These are phyloP conservation scores for Lates japonicus DNA, from an alignment of 2,797 vertebrate genomes.

Conservation along the genomic window DNA sequence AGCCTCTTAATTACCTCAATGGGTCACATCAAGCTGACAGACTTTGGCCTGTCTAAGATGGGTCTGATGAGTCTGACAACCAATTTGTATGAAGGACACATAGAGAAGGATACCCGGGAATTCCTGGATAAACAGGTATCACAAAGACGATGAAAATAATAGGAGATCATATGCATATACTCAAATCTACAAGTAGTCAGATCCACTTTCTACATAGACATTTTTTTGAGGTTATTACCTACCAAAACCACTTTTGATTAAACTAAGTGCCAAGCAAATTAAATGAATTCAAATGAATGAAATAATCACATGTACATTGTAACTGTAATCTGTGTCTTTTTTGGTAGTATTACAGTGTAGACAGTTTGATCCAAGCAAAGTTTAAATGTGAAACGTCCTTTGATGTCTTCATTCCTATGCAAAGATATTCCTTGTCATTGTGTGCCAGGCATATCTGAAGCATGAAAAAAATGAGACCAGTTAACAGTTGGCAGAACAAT, in stretches of 20 bases:
- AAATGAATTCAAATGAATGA: not conserved
- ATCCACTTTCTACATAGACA: not conserved
- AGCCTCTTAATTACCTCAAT: constrained; percentile 95
- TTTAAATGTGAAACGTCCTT: constrained; percentile 33
- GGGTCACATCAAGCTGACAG: constrained; percentile 95
- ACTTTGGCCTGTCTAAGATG: constrained; percentile 94
- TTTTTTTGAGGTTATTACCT: not conserved
- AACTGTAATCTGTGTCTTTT: not conserved
- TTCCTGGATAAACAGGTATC: constrained; percentile 94
- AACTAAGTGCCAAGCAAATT: not conserved
- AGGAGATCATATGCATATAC: not conserved
- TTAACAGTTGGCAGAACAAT: constrained; percentile 59
- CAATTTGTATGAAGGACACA: constrained; percentile 94
- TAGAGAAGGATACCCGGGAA: constrained; percentile 93
- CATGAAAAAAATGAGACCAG: constrained; percentile 25
- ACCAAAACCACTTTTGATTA: not conserved
- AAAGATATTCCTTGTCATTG: constrained; percentile 45
- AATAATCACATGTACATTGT: not conserved
- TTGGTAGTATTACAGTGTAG: not conserved
- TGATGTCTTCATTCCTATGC: constrained; percentile 62
- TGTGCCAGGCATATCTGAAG: constrained; percentile 41
- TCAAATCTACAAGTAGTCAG: not conserved
- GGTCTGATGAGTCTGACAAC: constrained; percentile 95
- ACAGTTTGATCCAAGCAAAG: constrained; percentile 16
- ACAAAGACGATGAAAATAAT: not conserved